These are phyloP conservation scores for Leucophenga maculata DNA, from an alignment of 2,888 invertebrate species.

Conservation along the genomic window DNA sequence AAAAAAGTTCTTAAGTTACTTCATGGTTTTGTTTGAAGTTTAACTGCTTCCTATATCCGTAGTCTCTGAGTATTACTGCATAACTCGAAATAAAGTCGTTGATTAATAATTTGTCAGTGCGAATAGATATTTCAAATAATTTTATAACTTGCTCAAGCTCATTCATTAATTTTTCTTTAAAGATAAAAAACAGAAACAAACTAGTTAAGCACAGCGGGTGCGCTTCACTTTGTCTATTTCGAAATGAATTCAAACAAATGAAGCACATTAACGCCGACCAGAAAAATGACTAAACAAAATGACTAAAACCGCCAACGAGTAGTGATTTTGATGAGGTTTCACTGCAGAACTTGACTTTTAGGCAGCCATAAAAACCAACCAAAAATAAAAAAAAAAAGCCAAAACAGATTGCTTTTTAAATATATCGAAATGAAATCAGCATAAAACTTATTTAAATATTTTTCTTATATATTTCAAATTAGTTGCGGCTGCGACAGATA, in stretches of 20 bases:
- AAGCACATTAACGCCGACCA: too few species aligned
- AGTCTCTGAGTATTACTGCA: too few species aligned
- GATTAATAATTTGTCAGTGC: constrained; percentile 57
- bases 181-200: background rate
- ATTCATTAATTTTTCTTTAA: constrained; percentile 43
- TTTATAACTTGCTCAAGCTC: constrained; percentile 36
- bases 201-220: constrained; percentile 8
- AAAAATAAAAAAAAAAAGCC: too few species aligned
- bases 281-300: too few species aligned
- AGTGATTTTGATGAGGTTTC: too few species aligned
- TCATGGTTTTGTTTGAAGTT: constrained; percentile 30
- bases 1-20: background rate
- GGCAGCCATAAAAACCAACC: background rate
- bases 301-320: background rate
- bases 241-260: background rate
- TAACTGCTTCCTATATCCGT: constrained; percentile 46
- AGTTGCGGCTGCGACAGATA: background rate
- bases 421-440: constrained; percentile 16
- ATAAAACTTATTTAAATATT: constrained; percentile 15
- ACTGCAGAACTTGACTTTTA: too few species aligned
- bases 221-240: background rate
- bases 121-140: constrained; percentile 27
- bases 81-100: constrained; percentile 32
- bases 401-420: background rate
- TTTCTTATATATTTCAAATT: constrained; percentile 2